Percentiles rank a stretch among this genome's conserved stretches.
These are phyloP conservation scores for Serripes groenlandicus DNA, from an alignment of 2,888 invertebrate genomes.

Conservation along the genomic window DNA sequence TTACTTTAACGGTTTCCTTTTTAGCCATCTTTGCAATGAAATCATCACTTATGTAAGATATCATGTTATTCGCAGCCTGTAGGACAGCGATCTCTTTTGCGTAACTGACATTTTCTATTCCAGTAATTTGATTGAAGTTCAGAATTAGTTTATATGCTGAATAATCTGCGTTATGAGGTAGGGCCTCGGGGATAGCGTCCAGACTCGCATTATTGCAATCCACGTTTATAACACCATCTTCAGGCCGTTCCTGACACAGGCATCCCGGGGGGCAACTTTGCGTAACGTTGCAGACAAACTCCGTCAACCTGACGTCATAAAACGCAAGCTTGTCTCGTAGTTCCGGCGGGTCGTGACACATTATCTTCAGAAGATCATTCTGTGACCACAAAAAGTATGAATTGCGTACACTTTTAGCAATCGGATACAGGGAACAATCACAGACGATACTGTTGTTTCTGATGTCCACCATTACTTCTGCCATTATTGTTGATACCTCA, in stretches of 20 bases:
- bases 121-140: constrained; percentile 52
- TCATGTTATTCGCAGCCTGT: constrained; percentile 45
- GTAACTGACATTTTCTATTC: constrained; percentile 46
- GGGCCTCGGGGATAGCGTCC: constrained; percentile 34
- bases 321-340: constrained; percentile 49
- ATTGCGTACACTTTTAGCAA: constrained; percentile 33
- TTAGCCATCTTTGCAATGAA: constrained; percentile 47
- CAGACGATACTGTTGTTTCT: constrained; percentile 62
- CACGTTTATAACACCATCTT: constrained; percentile 45
- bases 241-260: constrained; percentile 62
- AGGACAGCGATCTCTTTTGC: constrained; percentile 26
- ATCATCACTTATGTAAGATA: constrained; percentile 28
- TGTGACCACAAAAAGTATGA: constrained; percentile 58
- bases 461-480: constrained; percentile 50
- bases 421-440: constrained; percentile 64
- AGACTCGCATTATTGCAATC: constrained; percentile 50
- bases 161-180: constrained; percentile 41
- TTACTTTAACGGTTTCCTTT: constrained; percentile 31
- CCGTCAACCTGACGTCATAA: constrained; percentile 39
- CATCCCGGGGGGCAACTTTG: constrained; percentile 58
- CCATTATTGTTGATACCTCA: neutral
- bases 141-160: constrained; percentile 44
- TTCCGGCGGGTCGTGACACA: constrained; percentile 59
- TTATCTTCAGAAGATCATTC: constrained; percentile 36
- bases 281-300: constrained; percentile 64